Evolutionary conservation across 1,140 invertebrate species (phyloP), one percentile per base, ranked within the genome.

Genomic region (Drosophila tani): DNA sequence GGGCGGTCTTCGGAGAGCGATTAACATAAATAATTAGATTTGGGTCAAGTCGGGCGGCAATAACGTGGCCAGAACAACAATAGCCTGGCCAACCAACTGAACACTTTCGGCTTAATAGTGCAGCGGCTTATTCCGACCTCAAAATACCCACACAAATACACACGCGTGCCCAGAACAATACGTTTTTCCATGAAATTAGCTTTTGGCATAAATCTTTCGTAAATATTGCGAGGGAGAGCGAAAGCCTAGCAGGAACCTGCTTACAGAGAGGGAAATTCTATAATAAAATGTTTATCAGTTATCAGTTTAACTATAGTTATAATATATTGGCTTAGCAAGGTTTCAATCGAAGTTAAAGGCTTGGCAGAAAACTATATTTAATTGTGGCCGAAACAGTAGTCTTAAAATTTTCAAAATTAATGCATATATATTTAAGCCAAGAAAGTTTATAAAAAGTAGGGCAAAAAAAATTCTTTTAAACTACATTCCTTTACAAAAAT

Each of bases 21-120:
- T 90, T 90, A 90, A 85, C 85, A 90, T 90, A 90, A 90, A 90
- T 90, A 90, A 90, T 90, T 90, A 90, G 85, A 73, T 84, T 83
- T 50, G 46, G 62, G 56, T 53, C 77, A 85, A 88, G 64, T 74
- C 71, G 69, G 58, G 50, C 78, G 63, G 55, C 63, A 74, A 79
- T 73, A 74, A 79, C 51, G 49, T 65, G 45, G 53, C 38, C 40
- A 17, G 38, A 50, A 29, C 57, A 50, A 17, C 74, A 69, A 57
- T 21, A 41, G 45, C 51, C 63, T 53, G 45, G 45, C 47, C 49
- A 71, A 41, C 56, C 41, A 53, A 77, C 53, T 58, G 67, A 75
- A 46, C 60, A 66, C 67, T 69, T 80, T 73, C 57, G 66, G 66
- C 69, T 80, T 65, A 76, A 75, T 76, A 79, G 66, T 58, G 78